Evolutionary conservation across 1,140 invertebrate species (phyloP).

Genomic region (Caerostris darwini): DNA sequence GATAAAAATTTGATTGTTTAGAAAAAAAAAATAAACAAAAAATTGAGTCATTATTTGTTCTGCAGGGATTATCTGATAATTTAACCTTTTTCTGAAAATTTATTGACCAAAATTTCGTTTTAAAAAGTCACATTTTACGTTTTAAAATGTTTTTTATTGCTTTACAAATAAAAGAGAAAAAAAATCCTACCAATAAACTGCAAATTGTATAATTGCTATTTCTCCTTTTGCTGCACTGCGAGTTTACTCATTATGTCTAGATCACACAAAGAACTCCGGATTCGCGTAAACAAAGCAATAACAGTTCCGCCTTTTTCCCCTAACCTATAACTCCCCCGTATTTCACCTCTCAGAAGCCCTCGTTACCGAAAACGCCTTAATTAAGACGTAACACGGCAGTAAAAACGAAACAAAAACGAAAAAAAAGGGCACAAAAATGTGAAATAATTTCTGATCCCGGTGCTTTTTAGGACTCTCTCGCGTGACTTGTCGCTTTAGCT

Average conservation of each 20-base stretch:
- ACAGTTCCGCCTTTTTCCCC: neutral
- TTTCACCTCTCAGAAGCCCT: constrained; percentile 43
- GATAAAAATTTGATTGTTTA: too few species aligned
- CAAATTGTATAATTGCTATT: too few species aligned
- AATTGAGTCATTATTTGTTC: too few species aligned
- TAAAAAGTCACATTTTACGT: too few species aligned
- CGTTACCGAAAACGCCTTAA: constrained; percentile 57
- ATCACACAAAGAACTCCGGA: neutral
- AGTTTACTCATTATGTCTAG: neutral
- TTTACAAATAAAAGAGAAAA: too few species aligned
- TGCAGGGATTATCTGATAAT: too few species aligned
- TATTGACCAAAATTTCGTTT: too few species aligned
- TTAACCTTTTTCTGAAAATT: too few species aligned
- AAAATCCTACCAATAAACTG: too few species aligned
- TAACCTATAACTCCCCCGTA: neutral
- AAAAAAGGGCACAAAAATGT: neutral
- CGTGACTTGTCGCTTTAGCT: constrained; percentile 66
- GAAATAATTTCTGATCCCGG: neutral
- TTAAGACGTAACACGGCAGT: constrained; percentile 56
- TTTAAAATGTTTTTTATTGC: too few species aligned
- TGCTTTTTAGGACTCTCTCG: constrained; percentile 25
- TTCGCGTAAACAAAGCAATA: constrained; percentile 5
- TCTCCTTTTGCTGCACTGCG: too few species aligned
- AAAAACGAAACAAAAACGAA: constrained; percentile 32
- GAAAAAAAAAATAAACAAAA: too few species aligned